phyloP scores from a whole-genome alignment of 2,113 vertebrate genomes.

The Propithecus coquereli region DNA sequence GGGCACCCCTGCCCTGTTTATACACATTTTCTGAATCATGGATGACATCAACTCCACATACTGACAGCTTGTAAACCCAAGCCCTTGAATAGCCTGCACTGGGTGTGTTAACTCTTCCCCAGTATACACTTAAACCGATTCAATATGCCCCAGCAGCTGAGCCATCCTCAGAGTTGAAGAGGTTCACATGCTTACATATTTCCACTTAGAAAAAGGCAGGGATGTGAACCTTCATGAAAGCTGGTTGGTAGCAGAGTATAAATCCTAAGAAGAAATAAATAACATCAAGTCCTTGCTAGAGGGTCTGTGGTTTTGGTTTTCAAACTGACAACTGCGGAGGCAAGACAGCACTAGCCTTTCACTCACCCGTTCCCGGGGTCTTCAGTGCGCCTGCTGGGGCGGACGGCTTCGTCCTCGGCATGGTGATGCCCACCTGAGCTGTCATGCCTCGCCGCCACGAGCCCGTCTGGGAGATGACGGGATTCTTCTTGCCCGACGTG shows the following conservation, averaged over 20 bases:
- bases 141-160: accelerated
- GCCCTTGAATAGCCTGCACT: too few species aligned
- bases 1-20: background rate
- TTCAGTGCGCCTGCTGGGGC: constrained; percentile 84
- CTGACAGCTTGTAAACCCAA: background rate
- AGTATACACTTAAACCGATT: too few species aligned
- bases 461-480: constrained; percentile 92
- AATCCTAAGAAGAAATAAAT: background rate
- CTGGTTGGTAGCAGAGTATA: background rate
- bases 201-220: background rate
- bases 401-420: constrained; percentile 90
- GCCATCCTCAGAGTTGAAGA: background rate
- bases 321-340: background rate
- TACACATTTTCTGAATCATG: background rate
- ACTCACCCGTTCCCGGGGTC: constrained; percentile 91
- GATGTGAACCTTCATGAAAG: background rate
- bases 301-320: background rate
- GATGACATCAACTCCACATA: background rate
- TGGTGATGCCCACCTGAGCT: constrained; percentile 95
- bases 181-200: background rate
- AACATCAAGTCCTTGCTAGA: background rate
- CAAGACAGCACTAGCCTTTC: accelerated
- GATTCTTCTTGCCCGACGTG: constrained; percentile 89
- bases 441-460: constrained; percentile 98
- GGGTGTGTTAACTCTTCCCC: background rate